Evolutionary conservation across 1,140 invertebrate genomes (phyloP), one percentile per base, ranked within the genome.

Genomic region (Drosophila arawakana): DNA sequence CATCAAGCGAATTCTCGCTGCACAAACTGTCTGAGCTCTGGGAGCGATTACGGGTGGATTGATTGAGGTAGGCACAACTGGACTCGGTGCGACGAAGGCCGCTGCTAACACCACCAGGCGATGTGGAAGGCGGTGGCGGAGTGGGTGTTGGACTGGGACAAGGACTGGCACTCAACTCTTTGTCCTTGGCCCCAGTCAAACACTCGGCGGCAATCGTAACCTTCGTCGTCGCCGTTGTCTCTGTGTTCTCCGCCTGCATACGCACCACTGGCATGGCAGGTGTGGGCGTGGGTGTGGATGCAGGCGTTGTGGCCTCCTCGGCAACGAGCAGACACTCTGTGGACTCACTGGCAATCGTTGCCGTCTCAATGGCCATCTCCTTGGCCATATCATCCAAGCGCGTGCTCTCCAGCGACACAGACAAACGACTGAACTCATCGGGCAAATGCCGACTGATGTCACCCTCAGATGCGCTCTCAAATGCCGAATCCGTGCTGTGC

Each of bases 11-110:
- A 25, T 82, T 92, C 35, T 92, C 91, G 58, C 91, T 92, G 41
- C 81, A 92, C n/a, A 92, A 58, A 57, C 91, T 92, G 15, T 92
- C 92, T 5, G 91, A 91, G 65, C 92, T 92, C 58, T 92, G 91
- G n/a, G 91, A 92, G 8, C 81, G 83, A 76, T 91, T 91, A 25
- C 91, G 91, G 6, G 88, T 84, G 3, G 90, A 86, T 46, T 90
- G 88, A 54, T 91, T 92, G 37, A 92, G 79, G 44, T 84, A 92
- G 44, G 85, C 82, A 54, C 80, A 86, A 41, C 79, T 80, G 18
- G 91, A 86, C 46, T 91, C 91, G 4, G 88, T 89, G 39, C 91
- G 91, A n/a, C 91, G 66, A 6, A 91, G 73, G 0, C 90, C 86
- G 25, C 69, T 70, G 60, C 90, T 90, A 0, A 73, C 78, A 18